Evolutionary conservation across 2,888 invertebrate genomes (phyloP).

Genomic region (Athripsodes cinereus): DNA sequence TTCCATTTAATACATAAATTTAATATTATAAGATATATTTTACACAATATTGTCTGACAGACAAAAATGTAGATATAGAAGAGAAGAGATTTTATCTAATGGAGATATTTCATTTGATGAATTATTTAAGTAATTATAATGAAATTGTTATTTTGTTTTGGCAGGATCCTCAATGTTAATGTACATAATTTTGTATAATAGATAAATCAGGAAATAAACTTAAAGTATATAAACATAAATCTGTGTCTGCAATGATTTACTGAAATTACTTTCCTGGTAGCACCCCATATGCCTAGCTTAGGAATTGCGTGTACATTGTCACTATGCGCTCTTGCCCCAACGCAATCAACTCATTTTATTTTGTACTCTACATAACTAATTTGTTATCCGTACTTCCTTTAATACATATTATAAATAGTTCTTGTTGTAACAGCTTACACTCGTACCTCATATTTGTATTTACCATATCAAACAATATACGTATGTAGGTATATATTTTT

Average conservation of each 20-base stretch:
- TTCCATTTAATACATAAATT: slow-evolving; percentile 24
- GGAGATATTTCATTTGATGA: slow-evolving; percentile 45
- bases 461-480: too few relatives aligned
- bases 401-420: too few relatives aligned
- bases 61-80: slow-evolving; percentile 18
- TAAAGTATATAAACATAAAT: slow-evolving; percentile 51
- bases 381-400: too few relatives aligned
- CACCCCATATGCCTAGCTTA: slow-evolving; percentile 50
- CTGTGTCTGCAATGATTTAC: slow-evolving; percentile 51
- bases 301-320: slow-evolving; percentile 47
- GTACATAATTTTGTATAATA: slow-evolving; percentile 56
- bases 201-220: slow-evolving; percentile 53
- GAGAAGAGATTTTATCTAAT: slow-evolving; percentile 27
- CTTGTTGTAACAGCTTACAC: too few relatives aligned
- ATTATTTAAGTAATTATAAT: slow-evolving; percentile 39
- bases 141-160: slow-evolving; percentile 51
- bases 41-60: slow-evolving; percentile 21
- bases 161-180: slow-evolving; percentile 56
- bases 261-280: slow-evolving; percentile 54
- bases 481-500: too few relatives aligned
- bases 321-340: too few relatives aligned
- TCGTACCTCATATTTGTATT: too few relatives aligned
- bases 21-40: slow-evolving; percentile 25
- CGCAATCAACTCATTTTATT: too few relatives aligned
- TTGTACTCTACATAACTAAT: too few relatives aligned